Percentiles rank a stretch among this genome's conserved stretches.
Conservation (phyloP, 92 coral and sea anemone genomes). For the Phenganax subtilis region DNA sequence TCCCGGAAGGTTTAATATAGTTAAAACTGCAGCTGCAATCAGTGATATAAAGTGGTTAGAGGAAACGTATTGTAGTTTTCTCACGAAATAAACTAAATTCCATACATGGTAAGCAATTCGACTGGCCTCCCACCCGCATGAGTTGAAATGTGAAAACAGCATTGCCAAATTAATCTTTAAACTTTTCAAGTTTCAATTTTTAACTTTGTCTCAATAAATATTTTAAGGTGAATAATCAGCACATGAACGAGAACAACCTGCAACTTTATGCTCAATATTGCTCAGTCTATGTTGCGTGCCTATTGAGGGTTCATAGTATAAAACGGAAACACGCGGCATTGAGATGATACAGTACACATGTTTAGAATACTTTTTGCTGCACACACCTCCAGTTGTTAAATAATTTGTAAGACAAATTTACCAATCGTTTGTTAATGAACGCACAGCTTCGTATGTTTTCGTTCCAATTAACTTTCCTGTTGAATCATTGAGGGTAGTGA, state of each 20-base stretch:
- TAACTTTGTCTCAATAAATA: background rate
- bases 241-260: background rate
- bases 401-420: background rate
- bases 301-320: background rate
- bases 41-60: background rate
- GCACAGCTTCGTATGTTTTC: background rate
- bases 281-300: background rate
- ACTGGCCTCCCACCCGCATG: conserved; percentile 2
- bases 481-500: conserved; percentile 7
- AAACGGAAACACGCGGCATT: conserved; percentile 9
- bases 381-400: background rate
- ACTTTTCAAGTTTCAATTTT: conserved; percentile 8
- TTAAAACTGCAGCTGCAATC: background rate
- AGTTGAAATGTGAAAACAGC: conserved; percentile 35
- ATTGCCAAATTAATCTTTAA: conserved; percentile 8
- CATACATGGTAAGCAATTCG: conserved; percentile 23
- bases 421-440: conserved; percentile 22
- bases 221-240: background rate
- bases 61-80: background rate
- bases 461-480: conserved; percentile 9
- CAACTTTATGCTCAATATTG: too few relatives aligned
- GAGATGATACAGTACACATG: background rate
- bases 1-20: conserved; percentile 22
- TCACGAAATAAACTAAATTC: conserved; percentile 12
- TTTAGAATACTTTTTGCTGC: background rate